Evolutionary conservation across 2,113 vertebrate species (phyloP), one percentile per base, ranked within the genome.

Genomic region (Romanogobio albipinnatus): DNA sequence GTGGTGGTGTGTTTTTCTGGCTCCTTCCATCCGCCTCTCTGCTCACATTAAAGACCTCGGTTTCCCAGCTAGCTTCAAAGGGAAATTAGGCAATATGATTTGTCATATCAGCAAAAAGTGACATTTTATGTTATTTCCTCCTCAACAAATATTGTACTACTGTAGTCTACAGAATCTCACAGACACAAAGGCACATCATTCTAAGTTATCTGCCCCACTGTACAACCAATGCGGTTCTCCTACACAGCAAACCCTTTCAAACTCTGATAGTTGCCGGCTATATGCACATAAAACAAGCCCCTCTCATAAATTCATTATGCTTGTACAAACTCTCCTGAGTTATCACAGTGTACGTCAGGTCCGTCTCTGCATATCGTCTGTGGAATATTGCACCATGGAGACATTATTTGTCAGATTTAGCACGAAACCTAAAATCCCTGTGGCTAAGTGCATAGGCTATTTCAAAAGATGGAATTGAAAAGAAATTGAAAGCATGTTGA

Each of bases 331-430:
- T 64, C 36, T 76, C 75, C 56, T 82, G 84, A 86, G 78, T 80
- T 76, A 80, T 80, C 68, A 43, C 77, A 26, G 51, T 14, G 77
- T 61, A 68, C 14, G 51, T 77, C 26, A 62, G 80, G 45, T 82
- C 64, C 80, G 3, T 70, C 81, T 82, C 80, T 71, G 66, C 81
- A 36, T 74, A 75, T 53, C 29, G 86, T 26, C 68, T 81, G 87
- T 81, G 62, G 26, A 36, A 86, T 86, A 83, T 66, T 47, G 49
- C 77, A 26, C 83, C 86, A 87, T 86, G 58, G 84, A 90, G 88
- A 89, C 88, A 84, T 91, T 70, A 87, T 91, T 90, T 91, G 82
- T 92, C 88, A 90, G 88, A 88, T 88, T 90, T 85, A 89, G 86
- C 80, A 82, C 70, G 71, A 83, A 89, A 88, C 85, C 19, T 81